Percentiles rank a stretch among this genome's conserved stretches.
These are phyloP conservation scores for Nymphicus hollandicus DNA, from an alignment of 2,113 vertebrate species.

Conservation along the genomic window DNA sequence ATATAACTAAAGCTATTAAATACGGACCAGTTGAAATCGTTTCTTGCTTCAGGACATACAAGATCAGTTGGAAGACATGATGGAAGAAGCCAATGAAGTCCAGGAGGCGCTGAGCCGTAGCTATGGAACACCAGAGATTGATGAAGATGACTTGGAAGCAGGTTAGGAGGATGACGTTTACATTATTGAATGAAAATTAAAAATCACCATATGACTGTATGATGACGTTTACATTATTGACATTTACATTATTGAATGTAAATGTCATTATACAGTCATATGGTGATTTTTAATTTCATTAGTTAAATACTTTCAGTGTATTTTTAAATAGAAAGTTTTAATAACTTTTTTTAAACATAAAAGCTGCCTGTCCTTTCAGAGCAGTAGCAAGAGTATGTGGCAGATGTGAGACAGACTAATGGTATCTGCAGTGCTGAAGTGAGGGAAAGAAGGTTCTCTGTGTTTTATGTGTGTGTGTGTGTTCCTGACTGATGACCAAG, in stretches of 20 bases:
- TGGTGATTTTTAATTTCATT: neutral
- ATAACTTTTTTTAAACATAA: neutral
- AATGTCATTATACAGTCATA: neutral
- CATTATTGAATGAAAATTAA: neutral
- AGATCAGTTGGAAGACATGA: slow-evolving; percentile 97
- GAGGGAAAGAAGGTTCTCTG: neutral
- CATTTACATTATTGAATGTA: neutral
- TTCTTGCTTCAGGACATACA: slow-evolving; percentile 84
- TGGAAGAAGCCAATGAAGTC: slow-evolving; percentile 95
- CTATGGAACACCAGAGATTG: slow-evolving; percentile 94
- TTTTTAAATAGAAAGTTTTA: neutral
- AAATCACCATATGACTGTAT: too few species aligned
- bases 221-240: neutral
- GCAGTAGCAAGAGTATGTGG: neutral
- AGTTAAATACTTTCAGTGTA: neutral
- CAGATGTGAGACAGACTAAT: neutral
- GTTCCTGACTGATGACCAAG: neutral
- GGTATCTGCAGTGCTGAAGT: neutral
- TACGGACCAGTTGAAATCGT: neutral
- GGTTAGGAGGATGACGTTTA: slow-evolving; percentile 71
- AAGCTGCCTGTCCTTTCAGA: neutral
- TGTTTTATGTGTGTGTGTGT: fast-evolving
- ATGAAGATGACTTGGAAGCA: slow-evolving; percentile 95
- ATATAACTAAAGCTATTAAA: neutral
- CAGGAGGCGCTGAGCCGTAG: slow-evolving; percentile 92